phyloP scores from a whole-genome alignment of 2,113 vertebrate species.

The Anolis sagrei region DNA sequence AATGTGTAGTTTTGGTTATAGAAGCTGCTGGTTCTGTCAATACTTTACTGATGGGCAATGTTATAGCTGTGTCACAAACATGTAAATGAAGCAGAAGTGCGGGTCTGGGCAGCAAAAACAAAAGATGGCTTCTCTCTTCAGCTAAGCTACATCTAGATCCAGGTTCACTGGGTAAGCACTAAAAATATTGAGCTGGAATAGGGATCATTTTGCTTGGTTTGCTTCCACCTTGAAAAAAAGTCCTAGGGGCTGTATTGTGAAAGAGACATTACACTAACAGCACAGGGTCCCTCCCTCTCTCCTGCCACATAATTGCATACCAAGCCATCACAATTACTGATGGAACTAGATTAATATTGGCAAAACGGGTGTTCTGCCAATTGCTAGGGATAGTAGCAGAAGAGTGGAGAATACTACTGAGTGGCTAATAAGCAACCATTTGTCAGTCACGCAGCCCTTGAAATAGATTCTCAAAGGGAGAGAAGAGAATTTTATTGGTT shows the following conservation, averaged over 20 bases:
- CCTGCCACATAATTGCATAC: constrained; percentile 40
- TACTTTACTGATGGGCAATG: too few relatives aligned
- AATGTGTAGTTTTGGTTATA: not conserved
- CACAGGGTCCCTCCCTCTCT: constrained; percentile 17
- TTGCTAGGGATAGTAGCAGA: constrained; percentile 57
- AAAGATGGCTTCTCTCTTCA: not conserved
- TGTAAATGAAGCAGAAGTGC: not conserved
- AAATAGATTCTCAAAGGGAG: constrained; percentile 66
- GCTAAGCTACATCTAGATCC: not conserved
- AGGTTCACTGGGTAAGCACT: not conserved
- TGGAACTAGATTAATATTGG: constrained; percentile 66
- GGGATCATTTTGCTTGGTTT: not conserved
- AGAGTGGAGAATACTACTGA: constrained; percentile 45
- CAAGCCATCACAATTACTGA: constrained; percentile 40
- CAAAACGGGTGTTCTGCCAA: constrained; percentile 54
- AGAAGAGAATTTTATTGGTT: constrained; percentile 70
- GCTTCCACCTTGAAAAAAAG: not conserved
- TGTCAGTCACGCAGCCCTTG: constrained; percentile 59
- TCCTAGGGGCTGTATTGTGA: not conserved
- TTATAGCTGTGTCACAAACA: too few relatives aligned
- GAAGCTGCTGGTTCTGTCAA: too few relatives aligned
- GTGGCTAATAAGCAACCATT: constrained; percentile 67
- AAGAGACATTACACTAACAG: constrained; percentile 52
- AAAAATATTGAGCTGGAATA: not conserved
- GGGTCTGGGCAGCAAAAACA: not conserved